A percentile compares a stretch with the other conserved stretches of the same genome.
Evolutionary conservation across 2,113 vertebrate genomes (phyloP).

Genomic region (Forbesichthys agassizii): DNA sequence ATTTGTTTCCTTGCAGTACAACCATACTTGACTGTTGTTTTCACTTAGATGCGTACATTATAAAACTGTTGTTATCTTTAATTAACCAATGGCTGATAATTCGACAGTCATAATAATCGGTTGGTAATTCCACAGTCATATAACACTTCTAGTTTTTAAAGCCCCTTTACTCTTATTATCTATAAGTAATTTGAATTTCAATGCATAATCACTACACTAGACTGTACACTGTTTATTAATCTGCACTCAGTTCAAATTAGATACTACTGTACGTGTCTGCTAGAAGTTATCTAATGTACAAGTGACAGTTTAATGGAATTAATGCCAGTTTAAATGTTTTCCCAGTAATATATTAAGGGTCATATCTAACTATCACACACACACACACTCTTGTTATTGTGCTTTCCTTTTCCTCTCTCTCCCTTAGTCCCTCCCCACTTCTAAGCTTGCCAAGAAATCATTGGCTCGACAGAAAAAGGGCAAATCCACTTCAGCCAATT

Average conservation of each 20-base stretch:
- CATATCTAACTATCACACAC: conserved; percentile 42
- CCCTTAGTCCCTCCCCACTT: conserved; percentile 59
- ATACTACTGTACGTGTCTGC: background rate
- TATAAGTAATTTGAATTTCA: no score
- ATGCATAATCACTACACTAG: no score
- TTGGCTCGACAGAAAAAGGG: conserved; percentile 70
- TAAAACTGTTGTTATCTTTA: no score
- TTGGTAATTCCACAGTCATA: no score
- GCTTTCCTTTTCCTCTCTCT: conserved; percentile 39
- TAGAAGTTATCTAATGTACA: conserved; percentile 25
- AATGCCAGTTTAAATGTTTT: conserved; percentile 44
- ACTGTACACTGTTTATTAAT: background rate
- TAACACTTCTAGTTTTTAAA: no score
- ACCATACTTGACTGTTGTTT: no score
- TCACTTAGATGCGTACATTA: no score
- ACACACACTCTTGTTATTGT: conserved; percentile 45
- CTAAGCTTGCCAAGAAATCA: conserved; percentile 71
- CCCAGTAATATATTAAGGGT: conserved; percentile 48
- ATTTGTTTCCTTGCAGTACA: no score
- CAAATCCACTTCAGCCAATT: conserved; percentile 76
- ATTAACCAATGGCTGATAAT: no score
- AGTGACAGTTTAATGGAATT: conserved; percentile 29
- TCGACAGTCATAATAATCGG: no score
- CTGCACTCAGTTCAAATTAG: conserved; percentile 13
- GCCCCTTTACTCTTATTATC: no score